Evolutionary conservation across 2,888 invertebrate species (phyloP).

Genomic region (Suillia variegata): DNA sequence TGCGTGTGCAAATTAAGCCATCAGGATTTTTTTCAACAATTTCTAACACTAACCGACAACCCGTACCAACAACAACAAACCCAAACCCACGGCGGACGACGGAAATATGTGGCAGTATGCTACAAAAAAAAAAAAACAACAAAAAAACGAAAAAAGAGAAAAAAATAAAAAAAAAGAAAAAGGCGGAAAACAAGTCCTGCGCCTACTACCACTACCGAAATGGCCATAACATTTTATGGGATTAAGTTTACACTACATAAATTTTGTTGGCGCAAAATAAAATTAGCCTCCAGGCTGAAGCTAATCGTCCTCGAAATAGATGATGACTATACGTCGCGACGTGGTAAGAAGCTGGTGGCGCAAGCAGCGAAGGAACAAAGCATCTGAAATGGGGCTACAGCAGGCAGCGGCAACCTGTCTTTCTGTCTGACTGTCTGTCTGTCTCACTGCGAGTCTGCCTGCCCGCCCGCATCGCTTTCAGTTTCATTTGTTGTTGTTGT

Average conservation of each 20-base stretch:
- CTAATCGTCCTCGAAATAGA: slow-evolving; percentile 49
- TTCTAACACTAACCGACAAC: too few relatives aligned
- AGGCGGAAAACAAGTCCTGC: too few relatives aligned
- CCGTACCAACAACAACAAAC: not conserved
- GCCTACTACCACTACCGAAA: slow-evolving; percentile 18
- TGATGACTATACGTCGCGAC: slow-evolving; percentile 30
- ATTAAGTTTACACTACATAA: slow-evolving; percentile 55
- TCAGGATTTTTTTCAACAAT: slow-evolving; percentile 19
- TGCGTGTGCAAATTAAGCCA: slow-evolving; percentile 35
- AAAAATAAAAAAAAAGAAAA: too few relatives aligned
- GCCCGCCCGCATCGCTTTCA: not conserved
- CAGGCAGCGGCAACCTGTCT: too few relatives aligned
- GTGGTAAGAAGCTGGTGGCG: too few relatives aligned
- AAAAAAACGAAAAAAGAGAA: too few relatives aligned
- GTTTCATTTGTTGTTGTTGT: not conserved
- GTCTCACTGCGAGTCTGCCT: not conserved
- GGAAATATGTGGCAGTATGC: not conserved
- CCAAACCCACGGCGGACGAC: not conserved
- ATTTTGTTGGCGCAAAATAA: slow-evolving; percentile 49
- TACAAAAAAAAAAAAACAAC: too few relatives aligned
- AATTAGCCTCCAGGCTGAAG: slow-evolving; percentile 35
- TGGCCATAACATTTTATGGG: slow-evolving; percentile 49
- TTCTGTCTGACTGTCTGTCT: too few relatives aligned
- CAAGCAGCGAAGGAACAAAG: not conserved
- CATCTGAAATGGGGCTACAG: not conserved